Evolutionary conservation across 2,113 vertebrate species (phyloP), one percentile per base, ranked within the genome.

Genomic region (Rhinoderma darwinii): DNA sequence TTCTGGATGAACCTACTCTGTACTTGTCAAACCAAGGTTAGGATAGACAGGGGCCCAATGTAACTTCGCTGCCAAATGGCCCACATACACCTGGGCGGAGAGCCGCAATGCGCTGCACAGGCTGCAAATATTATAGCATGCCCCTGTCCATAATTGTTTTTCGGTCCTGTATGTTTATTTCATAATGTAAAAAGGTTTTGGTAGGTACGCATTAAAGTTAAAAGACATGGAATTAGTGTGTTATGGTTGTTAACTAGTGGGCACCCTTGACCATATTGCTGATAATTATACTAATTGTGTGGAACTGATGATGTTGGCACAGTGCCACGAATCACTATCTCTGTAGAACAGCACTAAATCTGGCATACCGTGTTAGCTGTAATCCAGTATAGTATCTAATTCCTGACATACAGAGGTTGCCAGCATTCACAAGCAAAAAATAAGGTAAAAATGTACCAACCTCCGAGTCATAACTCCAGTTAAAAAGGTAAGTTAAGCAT

Each of bases 251-350:
- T 35, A 68, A 32, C 30, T 18, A 35, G 35, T 22, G 35, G 66
- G 63, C 32, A 70, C 66, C 1, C 35, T 37, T 37, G 32, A 70
- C 32, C 18, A 35, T 39, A 20, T 70, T 20, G 11, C 66, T 20
- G 66, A 9, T 70, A 70, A 39, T 39, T 39, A 70, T 9, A 39
- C 18, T 70, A 37, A 39, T 39, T 70, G 66, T 37, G 32, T 22
- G 66, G 66, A 70, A 70, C 66, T 37, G 66, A 70, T 39, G 66
- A 70, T 70, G 66, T 70, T 39, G 66, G 35, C 63, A 7, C 35
- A 17, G 32, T 5, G 17, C 66, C 32, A 20, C 18, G 20, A 37
- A 70, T 39, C 66, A 70, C 66, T 68, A 17, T 35, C 32, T 39
- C 5, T 70, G 7, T 70, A 15, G 30, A 66, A 32, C 5, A 17